Evolutionary conservation across 2,888 invertebrate species (phyloP).

Genomic region (Conistra vaccinii): DNA sequence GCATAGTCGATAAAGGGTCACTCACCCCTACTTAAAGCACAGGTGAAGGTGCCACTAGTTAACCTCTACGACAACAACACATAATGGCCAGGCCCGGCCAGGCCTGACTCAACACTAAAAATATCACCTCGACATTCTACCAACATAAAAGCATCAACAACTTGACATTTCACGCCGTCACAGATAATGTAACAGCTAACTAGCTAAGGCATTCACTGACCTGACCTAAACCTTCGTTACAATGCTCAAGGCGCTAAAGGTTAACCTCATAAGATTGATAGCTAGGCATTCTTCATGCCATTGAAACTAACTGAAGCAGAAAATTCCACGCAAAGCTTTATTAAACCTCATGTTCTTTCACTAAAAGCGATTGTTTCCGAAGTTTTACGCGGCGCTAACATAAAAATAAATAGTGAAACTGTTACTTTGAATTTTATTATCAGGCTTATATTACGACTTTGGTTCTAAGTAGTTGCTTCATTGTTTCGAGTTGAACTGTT

Average conservation of each 20-base stretch:
- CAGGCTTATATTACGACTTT: conserved; percentile 17
- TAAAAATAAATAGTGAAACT: conserved; percentile 45
- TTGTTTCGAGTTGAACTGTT: conserved; percentile 33
- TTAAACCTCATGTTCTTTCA: conserved; percentile 36
- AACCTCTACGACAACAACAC: conserved; percentile 48
- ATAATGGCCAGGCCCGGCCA: conserved; percentile 22
- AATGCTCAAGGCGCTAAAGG: conserved; percentile 49
- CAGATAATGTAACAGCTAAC: conserved; percentile 65
- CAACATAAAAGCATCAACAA: conserved; percentile 59
- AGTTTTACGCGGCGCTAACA: conserved; percentile 44
- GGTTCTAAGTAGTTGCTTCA: conserved; percentile 31
- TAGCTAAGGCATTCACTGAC: conserved; percentile 53
- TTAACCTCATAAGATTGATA: conserved; percentile 55
- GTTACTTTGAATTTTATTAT: conserved; percentile 41
- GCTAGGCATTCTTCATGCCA: conserved; percentile 36
- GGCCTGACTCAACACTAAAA: conserved; percentile 63
- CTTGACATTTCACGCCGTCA: conserved; percentile 73
- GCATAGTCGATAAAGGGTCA: conserved; percentile 30
- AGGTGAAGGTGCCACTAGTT: conserved; percentile 33
- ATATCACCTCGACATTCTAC: conserved; percentile 71
- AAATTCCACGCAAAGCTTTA: conserved; percentile 40
- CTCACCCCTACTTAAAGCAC: conserved; percentile 11
- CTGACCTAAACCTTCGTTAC: conserved; percentile 51
- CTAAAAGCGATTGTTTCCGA: conserved; percentile 37
- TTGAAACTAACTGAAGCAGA: conserved; percentile 44